These are phyloP conservation scores for Pan troglodytes DNA, from an alignment of 2,113 vertebrate species.

Conservation along the genomic window DNA sequence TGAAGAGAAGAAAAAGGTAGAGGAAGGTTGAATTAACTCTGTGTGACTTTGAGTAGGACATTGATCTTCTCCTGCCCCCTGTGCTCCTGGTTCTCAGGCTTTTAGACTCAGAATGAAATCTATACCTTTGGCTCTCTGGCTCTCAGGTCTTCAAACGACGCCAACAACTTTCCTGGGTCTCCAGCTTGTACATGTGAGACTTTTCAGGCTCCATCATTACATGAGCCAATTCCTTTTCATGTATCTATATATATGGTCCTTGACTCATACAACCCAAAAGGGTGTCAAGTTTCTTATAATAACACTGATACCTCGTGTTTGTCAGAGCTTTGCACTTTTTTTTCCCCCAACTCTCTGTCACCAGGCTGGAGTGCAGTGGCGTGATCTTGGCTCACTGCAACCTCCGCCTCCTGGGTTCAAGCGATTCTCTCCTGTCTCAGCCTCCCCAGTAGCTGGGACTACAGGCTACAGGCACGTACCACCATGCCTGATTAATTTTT, in stretches of 20 bases:
- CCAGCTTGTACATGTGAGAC: not conserved
- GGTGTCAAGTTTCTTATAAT: not conserved
- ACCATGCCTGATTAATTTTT: too few species aligned
- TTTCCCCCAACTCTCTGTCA: rapidly evolving
- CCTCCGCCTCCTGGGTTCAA: too few species aligned
- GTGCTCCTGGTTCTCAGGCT: not conserved
- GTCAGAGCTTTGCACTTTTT: not conserved
- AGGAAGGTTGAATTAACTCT: not conserved
- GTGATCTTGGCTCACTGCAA: too few species aligned
- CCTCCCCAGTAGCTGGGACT: too few species aligned
- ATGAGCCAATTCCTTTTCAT: not conserved
- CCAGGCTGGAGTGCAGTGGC: too few species aligned
- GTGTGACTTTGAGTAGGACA: not conserved
- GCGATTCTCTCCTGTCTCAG: too few species aligned
- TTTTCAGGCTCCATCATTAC: not conserved
- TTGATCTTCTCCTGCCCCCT: too few species aligned
- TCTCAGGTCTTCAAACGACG: not conserved
- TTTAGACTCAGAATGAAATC: not conserved
- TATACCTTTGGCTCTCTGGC: too few species aligned
- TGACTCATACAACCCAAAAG: not conserved
- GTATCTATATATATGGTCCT: too few species aligned
- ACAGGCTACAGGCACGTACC: too few species aligned
- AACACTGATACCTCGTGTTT: not conserved
- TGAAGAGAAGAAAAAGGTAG: too few species aligned
- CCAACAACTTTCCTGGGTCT: not conserved